Conservation (phyloP, 2,113 vertebrate genomes). For the Protobothrops mucrosquamatus region DNA sequence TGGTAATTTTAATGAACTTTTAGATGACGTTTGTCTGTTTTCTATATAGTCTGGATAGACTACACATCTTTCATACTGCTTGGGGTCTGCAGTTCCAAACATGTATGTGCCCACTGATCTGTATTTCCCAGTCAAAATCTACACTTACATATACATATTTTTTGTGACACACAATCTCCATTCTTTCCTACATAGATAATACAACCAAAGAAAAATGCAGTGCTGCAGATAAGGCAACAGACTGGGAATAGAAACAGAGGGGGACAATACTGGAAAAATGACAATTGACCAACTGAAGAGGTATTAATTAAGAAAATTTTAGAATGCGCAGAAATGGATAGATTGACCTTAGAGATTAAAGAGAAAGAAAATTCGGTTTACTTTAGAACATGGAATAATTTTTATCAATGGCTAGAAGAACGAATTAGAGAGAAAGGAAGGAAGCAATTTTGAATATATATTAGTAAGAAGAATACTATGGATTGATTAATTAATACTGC, state of each 20-base stretch:
- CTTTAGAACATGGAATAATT: too few species aligned
- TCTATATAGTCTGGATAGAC: neutral
- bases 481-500: too few species aligned
- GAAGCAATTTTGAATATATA: too few species aligned
- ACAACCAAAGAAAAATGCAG: neutral
- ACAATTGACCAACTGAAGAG: too few species aligned
- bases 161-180: neutral
- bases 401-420: too few species aligned
- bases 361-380: too few species aligned
- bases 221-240: neutral
- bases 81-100: neutral
- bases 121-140: neutral
- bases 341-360: too few species aligned
- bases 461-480: too few species aligned
- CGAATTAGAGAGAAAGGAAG: too few species aligned
- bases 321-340: too few species aligned
- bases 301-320: too few species aligned
- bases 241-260: neutral
- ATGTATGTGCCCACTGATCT: neutral
- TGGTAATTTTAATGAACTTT: neutral
- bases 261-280: neutral
- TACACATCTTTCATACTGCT: neutral
- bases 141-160: neutral
- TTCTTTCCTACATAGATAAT: neutral
- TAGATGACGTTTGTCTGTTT: neutral